Evolutionary conservation across 2,113 vertebrate genomes (phyloP), one percentile per base, ranked within the genome.

Genomic region (Pagrus major): DNA sequence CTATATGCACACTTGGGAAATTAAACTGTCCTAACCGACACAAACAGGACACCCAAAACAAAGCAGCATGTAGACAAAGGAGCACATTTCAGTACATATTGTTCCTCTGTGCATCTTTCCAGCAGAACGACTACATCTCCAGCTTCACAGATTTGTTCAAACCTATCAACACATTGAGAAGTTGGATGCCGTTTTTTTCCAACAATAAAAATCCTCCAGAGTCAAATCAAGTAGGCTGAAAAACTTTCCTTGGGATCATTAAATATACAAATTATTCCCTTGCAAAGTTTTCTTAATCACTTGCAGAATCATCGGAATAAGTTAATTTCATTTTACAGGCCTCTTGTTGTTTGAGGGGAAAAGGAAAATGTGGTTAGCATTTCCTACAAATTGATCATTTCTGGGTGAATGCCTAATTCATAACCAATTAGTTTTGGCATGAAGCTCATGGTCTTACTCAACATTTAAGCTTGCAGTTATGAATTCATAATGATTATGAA

Each of bases 181-280:
- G 68, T 39, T 88, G 81, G 78, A 85, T 20, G 52, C 12, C 16
- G 41, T 59, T 55, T 86, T 72, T 81, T 89, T 86, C 88, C 72
- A 2, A 42, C 74, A 71, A 65, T 89, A 81, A 88, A 87, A 84
- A 25, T 27, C 39, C 61, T 76, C 56, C 56, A 52, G 46, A 73
- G 67, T 56, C 31, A 78, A 81, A 55, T 71, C 44, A 41, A 64
- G 14, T 31, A 49, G 58, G 85, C 76, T 25, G 18, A 71, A 64
- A 77, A 77, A 65, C 54, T 66, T 86, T 84, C 80, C 67, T 18
- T 2, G 25, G 78, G 76, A 86, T 80, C 58, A 68, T 83, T 78
- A 88, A 86, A 68, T 52, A 18, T 77, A 71, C 68, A 54, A 41
- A 59, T 44, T 52, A 65, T 71, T 83, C 64, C 39, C 58, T 47